Conservation (phyloP, 2,888 invertebrate species). For the Herminia tarsipennalis region DNA sequence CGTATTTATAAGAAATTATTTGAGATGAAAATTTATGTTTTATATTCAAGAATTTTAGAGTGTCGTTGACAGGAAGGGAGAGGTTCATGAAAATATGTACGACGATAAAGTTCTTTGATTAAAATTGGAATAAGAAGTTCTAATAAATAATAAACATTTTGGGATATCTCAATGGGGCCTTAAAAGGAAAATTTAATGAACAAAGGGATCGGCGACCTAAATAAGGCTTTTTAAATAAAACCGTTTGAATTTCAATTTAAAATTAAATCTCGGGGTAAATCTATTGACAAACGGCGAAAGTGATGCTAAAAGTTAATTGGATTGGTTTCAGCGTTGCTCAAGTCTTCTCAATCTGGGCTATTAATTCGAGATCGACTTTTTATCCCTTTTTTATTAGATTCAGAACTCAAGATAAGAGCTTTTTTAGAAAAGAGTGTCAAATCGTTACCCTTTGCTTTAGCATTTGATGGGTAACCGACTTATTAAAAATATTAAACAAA, state of each 20-base stretch:
- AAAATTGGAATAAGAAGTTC: background rate
- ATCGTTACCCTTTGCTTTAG: background rate
- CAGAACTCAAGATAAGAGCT: conserved; percentile 26
- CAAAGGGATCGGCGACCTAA: conserved; percentile 12
- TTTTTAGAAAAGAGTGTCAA: conserved; percentile 12
- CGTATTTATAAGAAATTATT: conserved; percentile 18
- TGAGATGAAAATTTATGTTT: conserved; percentile 10
- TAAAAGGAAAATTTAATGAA: conserved; percentile 16
- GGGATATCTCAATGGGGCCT: background rate
- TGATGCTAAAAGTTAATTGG: conserved; percentile 43
- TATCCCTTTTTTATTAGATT: conserved; percentile 38
- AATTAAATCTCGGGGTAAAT: conserved; percentile 37
- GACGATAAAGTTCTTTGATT: background rate
- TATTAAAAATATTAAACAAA: too few relatives aligned
- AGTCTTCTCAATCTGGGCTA: conserved; percentile 35
- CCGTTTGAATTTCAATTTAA: conserved; percentile 34
- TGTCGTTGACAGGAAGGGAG: background rate
- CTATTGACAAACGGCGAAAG: conserved; percentile 41
- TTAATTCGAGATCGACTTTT: conserved; percentile 37
- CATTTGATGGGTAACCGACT: background rate
- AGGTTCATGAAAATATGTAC: background rate
- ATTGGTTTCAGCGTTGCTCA: conserved; percentile 34
- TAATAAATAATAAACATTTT: conserved; percentile 3
- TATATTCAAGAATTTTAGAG: conserved; percentile 15
- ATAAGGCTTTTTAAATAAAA: conserved; percentile 20